phyloP scores from a whole-genome alignment of 2,113 vertebrate genomes.

The Orthonyx spaldingii region DNA sequence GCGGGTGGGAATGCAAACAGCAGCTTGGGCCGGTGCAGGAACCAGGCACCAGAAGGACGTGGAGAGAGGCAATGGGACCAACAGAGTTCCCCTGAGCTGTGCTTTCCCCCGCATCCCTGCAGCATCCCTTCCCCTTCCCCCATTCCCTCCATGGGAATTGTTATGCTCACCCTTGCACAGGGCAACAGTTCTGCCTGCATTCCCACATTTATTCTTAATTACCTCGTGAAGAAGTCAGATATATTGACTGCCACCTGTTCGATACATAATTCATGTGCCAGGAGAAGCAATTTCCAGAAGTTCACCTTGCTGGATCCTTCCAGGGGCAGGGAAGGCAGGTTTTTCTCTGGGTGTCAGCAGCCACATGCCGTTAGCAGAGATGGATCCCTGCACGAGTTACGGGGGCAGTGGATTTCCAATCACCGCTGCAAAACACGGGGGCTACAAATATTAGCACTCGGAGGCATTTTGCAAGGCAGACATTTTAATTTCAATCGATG shows the following conservation, averaged over 20 bases:
- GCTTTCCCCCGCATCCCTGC: neutral
- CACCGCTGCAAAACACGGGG: fast-evolving
- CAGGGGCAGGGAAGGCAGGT: neutral
- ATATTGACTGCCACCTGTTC: neutral
- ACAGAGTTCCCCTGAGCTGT: fast-evolving
- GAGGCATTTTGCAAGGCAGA: constrained; percentile 46
- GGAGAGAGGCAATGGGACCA: fast-evolving
- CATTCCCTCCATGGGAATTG: fast-evolving
- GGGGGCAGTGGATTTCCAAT: neutral
- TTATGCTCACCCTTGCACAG: fast-evolving
- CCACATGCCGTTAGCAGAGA: neutral
- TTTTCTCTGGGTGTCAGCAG: neutral
- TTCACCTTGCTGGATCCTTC: constrained; percentile 34
- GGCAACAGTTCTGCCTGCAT: constrained; percentile 17
- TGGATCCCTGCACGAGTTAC: neutral
- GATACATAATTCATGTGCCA: constrained; percentile 10
- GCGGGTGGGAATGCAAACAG: neutral
- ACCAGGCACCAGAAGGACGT: fast-evolving
- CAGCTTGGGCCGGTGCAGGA: fast-evolving
- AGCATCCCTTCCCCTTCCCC: neutral
- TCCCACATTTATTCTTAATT: constrained; percentile 49
- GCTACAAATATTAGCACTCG: neutral
- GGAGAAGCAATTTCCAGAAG: constrained; percentile 19
- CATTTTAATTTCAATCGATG: constrained; percentile 56
- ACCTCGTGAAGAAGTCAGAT: constrained; percentile 10